These are phyloP conservation scores for Oryctolagus cuniculus DNA, from an alignment of 2,113 vertebrate genomes.

Conservation along the genomic window DNA sequence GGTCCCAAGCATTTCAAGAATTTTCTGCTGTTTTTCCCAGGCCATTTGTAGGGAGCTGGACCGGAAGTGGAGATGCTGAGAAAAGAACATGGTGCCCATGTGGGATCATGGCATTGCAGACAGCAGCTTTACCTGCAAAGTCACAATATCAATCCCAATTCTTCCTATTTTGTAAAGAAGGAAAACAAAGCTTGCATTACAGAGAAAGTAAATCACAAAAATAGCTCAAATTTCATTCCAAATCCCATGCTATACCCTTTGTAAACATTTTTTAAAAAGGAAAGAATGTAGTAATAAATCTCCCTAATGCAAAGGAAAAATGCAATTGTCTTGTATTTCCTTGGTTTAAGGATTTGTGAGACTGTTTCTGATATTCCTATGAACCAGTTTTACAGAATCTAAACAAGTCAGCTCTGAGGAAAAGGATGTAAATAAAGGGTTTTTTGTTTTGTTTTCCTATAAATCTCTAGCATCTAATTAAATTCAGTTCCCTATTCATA, in stretches of 20 bases:
- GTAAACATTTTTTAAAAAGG: too few species aligned
- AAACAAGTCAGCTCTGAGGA: neutral
- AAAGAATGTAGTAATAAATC: neutral
- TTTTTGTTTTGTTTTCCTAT: neutral
- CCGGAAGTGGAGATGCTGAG: too few species aligned
- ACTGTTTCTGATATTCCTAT: neutral
- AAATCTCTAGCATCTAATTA: neutral
- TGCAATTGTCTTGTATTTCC: neutral
- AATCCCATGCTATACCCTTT: neutral
- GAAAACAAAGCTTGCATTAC: neutral
- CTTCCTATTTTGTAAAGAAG: neutral
- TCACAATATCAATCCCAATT: too few species aligned
- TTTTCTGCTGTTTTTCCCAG: too few species aligned
- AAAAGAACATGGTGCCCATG: too few species aligned
- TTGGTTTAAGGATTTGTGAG: neutral
- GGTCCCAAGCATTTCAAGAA: too few species aligned
- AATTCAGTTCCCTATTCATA: neutral
- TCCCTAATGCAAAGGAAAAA: neutral
- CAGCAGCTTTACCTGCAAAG: too few species aligned
- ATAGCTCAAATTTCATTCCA: neutral
- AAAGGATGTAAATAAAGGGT: neutral
- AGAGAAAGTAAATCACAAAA: neutral
- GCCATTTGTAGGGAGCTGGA: too few species aligned
- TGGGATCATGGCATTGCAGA: too few species aligned
- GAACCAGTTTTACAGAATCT: neutral